A percentile compares a stretch with the other conserved stretches of the same genome.
phyloP scores from a whole-genome alignment of 2,797 vertebrate genomes.

The Antennarius maculatus region DNA sequence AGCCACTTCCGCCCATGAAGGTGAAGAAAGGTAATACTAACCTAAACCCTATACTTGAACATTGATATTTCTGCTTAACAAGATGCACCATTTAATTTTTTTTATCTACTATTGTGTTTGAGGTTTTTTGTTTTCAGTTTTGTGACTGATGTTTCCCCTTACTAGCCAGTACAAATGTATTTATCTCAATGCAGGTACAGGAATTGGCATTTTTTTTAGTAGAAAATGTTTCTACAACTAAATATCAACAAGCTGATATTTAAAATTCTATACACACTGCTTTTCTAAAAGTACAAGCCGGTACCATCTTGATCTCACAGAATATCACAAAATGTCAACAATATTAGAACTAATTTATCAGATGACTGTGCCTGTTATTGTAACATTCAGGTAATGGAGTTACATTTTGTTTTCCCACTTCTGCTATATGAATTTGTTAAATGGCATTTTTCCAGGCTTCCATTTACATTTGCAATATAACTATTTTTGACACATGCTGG shows the following conservation, averaged over 20 bases:
- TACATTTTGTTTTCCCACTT: slow-evolving; percentile 1
- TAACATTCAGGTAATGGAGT: slow-evolving; percentile 13
- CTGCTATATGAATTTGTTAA: slow-evolving; percentile 19
- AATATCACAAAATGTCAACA: slow-evolving; percentile 29
- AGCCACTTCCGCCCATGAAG: neutral
- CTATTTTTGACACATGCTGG: slow-evolving; percentile 40
- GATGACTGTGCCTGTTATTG: neutral
- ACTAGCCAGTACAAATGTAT: slow-evolving; percentile 9
- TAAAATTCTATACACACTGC: too few relatives aligned
- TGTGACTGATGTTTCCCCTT: neutral
- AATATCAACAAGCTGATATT: neutral
- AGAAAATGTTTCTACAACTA: slow-evolving; percentile 3
- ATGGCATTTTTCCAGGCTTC: slow-evolving; percentile 19
- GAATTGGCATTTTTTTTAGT: slow-evolving; percentile 1
- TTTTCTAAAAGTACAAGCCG: too few relatives aligned
- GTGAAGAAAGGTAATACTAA: slow-evolving; percentile 35
- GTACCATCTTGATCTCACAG: slow-evolving; percentile 8
- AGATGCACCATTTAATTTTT: slow-evolving; percentile 8
- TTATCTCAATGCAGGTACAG: slow-evolving; percentile 12
- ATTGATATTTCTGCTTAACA: slow-evolving; percentile 34
- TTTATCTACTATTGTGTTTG: slow-evolving; percentile 1
- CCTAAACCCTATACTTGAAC: slow-evolving; percentile 69
- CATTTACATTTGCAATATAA: slow-evolving; percentile 35
- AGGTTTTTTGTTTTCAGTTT: neutral
- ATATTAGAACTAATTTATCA: slow-evolving; percentile 8